Conservation (phyloP, 2,888 invertebrate species). For the Papilio elwesi region DNA sequence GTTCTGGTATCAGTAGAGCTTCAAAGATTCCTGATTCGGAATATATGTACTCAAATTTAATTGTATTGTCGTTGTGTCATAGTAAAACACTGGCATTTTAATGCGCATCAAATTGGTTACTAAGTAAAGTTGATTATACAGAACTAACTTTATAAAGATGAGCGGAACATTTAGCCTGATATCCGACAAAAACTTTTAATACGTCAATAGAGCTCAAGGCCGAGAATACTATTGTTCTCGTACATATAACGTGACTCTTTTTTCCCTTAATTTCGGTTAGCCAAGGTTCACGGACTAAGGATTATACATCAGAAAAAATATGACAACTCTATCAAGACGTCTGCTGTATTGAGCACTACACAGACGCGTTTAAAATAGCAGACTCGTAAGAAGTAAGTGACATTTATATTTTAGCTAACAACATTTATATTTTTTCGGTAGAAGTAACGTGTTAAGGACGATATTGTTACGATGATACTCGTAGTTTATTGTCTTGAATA, state of each 20-base stretch:
- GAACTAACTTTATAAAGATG: background rate
- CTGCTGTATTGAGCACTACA: conserved; percentile 21
- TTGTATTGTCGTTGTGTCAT: too few relatives aligned
- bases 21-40: too few relatives aligned
- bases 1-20: too few relatives aligned
- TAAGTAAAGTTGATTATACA: background rate
- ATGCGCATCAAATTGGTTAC: too few relatives aligned
- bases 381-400: conserved; percentile 1
- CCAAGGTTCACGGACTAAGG: conserved; percentile 52
- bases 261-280: conserved; percentile 56
- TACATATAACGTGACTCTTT: conserved; percentile 49
- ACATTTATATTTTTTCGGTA: conserved; percentile 6
- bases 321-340: conserved; percentile 29
- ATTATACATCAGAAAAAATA: conserved; percentile 53
- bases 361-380: conserved; percentile 30
- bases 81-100: too few relatives aligned
- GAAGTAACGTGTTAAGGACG: conserved; percentile 6
- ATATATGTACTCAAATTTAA: too few relatives aligned
- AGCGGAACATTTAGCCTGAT: background rate
- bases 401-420: conserved; percentile 15
- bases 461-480: background rate
- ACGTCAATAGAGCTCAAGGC: conserved; percentile 56
- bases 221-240: conserved; percentile 51
- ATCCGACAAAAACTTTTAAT: conserved; percentile 33
- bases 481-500: background rate